Percentiles rank a stretch among this genome's conserved stretches.
These are phyloP conservation scores for Lithosia quadra DNA, from an alignment of 2,888 invertebrate genomes.

Conservation along the genomic window DNA sequence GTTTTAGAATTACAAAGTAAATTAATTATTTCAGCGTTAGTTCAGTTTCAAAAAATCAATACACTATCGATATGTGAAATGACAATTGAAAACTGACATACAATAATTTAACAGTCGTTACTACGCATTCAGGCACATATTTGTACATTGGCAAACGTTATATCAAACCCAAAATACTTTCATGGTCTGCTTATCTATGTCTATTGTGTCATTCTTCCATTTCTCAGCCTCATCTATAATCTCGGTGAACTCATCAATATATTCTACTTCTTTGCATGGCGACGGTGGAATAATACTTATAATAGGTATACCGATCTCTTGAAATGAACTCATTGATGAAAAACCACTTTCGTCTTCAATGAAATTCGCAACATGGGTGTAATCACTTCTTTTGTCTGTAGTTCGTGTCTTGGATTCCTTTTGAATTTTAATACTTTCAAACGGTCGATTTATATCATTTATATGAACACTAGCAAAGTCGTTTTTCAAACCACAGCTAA, in stretches of 20 bases:
- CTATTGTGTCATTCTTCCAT: conserved; percentile 73
- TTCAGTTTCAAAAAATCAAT: conserved; percentile 44
- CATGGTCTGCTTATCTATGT: conserved; percentile 75
- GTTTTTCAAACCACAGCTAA: conserved; percentile 64
- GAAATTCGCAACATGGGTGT: conserved; percentile 70
- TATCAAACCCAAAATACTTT: conserved; percentile 84
- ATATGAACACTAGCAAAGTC: conserved; percentile 60
- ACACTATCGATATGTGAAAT: conserved; percentile 28
- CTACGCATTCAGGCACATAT: conserved; percentile 49
- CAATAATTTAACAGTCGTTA: conserved; percentile 48
- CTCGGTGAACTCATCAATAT: conserved; percentile 67
- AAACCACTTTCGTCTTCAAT: conserved; percentile 94
- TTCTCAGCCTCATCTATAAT: conserved; percentile 67
- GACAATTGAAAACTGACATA: conserved; percentile 41
- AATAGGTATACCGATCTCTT: conserved; percentile 92
- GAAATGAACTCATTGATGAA: conserved; percentile 94
- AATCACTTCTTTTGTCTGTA: conserved; percentile 67
- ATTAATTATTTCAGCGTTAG: conserved; percentile 42
- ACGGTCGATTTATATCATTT: conserved; percentile 60
- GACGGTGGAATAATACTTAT: conserved; percentile 83
- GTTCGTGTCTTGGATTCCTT: conserved; percentile 37
- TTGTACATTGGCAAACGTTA: conserved; percentile 59
- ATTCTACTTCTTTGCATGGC: conserved; percentile 78
- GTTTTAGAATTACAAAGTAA: conserved; percentile 38
- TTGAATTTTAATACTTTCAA: conserved; percentile 48